phyloP scores from a whole-genome alignment of 2,113 vertebrate genomes.

The Semnornis frantzii region DNA sequence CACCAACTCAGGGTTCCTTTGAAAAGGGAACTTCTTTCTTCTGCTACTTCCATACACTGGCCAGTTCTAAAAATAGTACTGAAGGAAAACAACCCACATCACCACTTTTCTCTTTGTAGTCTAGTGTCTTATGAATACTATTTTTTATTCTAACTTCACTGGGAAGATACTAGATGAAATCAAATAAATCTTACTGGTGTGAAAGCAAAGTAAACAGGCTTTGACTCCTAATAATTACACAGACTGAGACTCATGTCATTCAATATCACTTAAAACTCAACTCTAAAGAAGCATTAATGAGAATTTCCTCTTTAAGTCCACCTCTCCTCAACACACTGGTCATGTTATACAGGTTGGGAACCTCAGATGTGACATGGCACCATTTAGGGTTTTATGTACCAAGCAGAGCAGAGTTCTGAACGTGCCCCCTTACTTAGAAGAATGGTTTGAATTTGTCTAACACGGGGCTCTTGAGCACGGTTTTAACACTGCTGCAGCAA shows the following conservation, averaged over 20 bases:
- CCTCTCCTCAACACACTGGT: neutral
- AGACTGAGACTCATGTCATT: constrained; percentile 48
- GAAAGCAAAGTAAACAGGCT: neutral
- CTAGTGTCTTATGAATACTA: neutral
- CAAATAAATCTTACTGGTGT: neutral
- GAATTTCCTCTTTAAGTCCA: neutral
- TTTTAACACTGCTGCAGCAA: neutral
- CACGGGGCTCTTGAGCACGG: fast-evolving
- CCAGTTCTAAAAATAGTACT: constrained; percentile 4
- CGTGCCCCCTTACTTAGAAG: neutral
- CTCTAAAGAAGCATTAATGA: neutral
- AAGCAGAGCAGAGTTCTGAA: neutral
- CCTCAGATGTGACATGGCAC: fast-evolving
- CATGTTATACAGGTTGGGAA: neutral
- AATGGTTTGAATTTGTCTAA: neutral
- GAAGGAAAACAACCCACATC: neutral
- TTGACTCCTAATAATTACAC: constrained; percentile 32
- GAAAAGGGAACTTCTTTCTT: constrained; percentile 47
- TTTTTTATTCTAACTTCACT: neutral
- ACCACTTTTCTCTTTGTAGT: neutral
- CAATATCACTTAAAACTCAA: constrained; percentile 55
- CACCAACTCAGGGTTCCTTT: neutral
- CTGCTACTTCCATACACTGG: neutral
- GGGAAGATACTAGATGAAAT: neutral
- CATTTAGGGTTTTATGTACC: neutral